These are phyloP conservation scores for Metalampra italica DNA, from an alignment of 2,888 invertebrate species.

Conservation along the genomic window DNA sequence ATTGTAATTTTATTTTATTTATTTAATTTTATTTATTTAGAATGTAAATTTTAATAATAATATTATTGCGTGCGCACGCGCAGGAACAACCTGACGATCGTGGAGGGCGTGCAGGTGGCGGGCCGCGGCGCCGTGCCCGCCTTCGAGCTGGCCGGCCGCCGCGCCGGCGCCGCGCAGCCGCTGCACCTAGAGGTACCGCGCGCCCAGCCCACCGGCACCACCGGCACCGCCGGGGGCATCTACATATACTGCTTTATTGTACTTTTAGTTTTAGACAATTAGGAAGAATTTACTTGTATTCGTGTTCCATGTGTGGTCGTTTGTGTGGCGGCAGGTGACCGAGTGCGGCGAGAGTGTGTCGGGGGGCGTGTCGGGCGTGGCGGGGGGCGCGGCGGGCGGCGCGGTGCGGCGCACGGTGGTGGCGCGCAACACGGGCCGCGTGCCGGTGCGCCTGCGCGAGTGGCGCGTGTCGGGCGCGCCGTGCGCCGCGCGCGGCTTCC, in stretches of 20 bases:
- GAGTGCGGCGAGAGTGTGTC: slow-evolving; percentile 66
- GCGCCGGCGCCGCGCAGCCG: slow-evolving; percentile 86
- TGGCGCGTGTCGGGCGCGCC: slow-evolving; percentile 49
- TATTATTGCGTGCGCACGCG: background rate
- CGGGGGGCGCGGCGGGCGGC: slow-evolving; percentile 62
- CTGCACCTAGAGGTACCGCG: slow-evolving; percentile 85
- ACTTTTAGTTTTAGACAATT: too few species aligned
- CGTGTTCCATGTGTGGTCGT: background rate
- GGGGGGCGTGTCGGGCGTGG: slow-evolving; percentile 79
- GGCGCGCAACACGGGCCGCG: slow-evolving; percentile 93
- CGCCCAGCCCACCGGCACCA: too few species aligned
- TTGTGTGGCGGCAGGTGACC: slow-evolving; percentile 82
- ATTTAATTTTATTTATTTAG: too few species aligned
- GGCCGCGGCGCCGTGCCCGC: slow-evolving; percentile 92
- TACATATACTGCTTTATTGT: too few species aligned
- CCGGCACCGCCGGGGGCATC: too few species aligned
- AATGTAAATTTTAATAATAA: too few species aligned
- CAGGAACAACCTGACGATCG: slow-evolving; percentile 95
- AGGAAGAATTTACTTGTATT: too few species aligned
- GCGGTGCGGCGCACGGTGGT: slow-evolving; percentile 88
- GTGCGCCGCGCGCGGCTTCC: slow-evolving; percentile 59
- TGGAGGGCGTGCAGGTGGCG: slow-evolving; percentile 90
- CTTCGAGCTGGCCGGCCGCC: slow-evolving; percentile 93
- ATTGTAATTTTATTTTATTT: too few species aligned
- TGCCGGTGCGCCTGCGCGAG: slow-evolving; percentile 84